A percentile compares a stretch with the other conserved stretches of the same genome.
Conservation (phyloP, 1,140 invertebrate genomes). For the Uloborus diversus region DNA sequence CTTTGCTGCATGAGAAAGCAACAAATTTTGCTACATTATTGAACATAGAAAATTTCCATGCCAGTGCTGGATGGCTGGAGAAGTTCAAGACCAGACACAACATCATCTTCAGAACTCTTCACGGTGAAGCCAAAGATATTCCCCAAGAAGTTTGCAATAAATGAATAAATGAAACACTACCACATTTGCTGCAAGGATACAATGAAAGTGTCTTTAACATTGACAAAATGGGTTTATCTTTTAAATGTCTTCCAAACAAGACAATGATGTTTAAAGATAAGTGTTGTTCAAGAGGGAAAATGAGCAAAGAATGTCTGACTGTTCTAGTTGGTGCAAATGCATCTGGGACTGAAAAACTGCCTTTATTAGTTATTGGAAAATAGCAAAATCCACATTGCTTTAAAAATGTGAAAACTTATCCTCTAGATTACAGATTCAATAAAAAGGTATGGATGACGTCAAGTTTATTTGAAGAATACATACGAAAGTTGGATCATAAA, state of each 20-base stretch:
- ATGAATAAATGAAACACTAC: too few species aligned
- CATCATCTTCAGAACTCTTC: too few species aligned
- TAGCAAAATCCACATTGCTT: not conserved
- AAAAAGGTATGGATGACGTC: conserved; percentile 45
- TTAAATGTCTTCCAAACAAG: not conserved
- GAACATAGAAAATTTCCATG: too few species aligned
- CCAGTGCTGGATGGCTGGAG: too few species aligned
- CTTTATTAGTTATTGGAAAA: conserved; percentile 30
- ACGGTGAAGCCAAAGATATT: too few species aligned
- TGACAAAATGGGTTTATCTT: not conserved
- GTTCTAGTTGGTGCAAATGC: conserved; percentile 7
- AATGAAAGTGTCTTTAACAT: not conserved
- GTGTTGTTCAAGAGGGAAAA: not conserved
- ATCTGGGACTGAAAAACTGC: conserved; percentile 7
- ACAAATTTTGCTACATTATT: too few species aligned
- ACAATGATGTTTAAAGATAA: not conserved
- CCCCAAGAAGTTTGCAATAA: too few species aligned
- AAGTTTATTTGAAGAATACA: too few species aligned
- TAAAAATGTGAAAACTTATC: conserved; percentile 18
- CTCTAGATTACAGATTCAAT: conserved; percentile 19
- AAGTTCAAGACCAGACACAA: too few species aligned
- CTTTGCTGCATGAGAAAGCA: too few species aligned
- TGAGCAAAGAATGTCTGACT: not conserved
- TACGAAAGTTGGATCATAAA: too few species aligned
- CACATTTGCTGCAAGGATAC: too few species aligned